Evolutionary conservation across 1,140 invertebrate species (phyloP).

Genomic region (Caenorhabditis briggsae): DNA sequence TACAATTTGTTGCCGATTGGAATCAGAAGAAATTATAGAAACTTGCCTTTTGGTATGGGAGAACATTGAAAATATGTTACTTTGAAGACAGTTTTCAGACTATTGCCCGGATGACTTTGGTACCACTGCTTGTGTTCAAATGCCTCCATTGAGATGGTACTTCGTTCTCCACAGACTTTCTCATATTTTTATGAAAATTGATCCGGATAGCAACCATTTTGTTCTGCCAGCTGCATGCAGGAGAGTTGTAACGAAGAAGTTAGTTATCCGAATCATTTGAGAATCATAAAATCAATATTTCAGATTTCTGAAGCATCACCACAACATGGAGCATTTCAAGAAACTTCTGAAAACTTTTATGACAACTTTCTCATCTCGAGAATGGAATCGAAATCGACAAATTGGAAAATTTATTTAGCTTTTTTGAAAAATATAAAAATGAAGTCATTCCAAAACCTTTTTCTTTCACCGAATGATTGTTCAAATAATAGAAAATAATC

Average conservation of each 20-base stretch:
- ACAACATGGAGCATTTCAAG: slow-evolving; percentile 30
- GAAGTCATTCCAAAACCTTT: neutral
- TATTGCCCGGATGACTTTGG: slow-evolving; percentile 36
- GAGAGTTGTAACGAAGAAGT: slow-evolving; percentile 27
- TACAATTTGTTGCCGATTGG: slow-evolving; percentile 27
- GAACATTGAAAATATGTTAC: neutral
- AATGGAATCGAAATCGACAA: slow-evolving; percentile 31
- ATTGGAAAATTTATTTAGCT: slow-evolving; percentile 9
- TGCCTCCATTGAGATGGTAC: slow-evolving; percentile 17
- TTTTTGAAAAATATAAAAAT: neutral
- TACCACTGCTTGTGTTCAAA: slow-evolving; percentile 6
- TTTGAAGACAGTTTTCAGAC: neutral
- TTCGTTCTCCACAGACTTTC: neutral
- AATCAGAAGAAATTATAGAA: slow-evolving; percentile 35
- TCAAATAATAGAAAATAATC: neutral
- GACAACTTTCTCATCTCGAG: neutral
- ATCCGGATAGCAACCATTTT: slow-evolving; percentile 28
- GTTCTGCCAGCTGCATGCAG: neutral
- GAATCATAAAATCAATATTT: neutral
- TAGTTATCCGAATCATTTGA: neutral
- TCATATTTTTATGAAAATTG: slow-evolving; percentile 18
- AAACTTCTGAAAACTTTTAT: slow-evolving; percentile 17
- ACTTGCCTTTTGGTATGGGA: slow-evolving; percentile 28
- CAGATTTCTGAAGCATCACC: slow-evolving; percentile 29
- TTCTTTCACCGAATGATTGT: neutral